Conservation (phyloP, 1,140 invertebrate genomes). For the Odontomachus brunneus region DNA sequence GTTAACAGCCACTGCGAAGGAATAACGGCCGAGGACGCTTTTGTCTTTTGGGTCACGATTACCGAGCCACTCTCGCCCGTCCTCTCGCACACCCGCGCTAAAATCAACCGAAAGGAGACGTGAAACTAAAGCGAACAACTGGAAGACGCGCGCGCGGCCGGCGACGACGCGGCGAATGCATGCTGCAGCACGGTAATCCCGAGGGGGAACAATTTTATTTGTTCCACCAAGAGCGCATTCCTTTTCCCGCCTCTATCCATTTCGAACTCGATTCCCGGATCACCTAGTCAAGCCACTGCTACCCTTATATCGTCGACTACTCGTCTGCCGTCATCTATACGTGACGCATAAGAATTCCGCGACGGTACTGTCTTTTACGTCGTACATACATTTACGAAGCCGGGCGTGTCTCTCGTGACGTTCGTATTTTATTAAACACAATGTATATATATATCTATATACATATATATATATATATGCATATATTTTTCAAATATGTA, state of each 20-base stretch:
- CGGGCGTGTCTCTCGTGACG: background rate
- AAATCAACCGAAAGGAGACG: constrained; percentile 26
- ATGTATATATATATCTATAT: background rate
- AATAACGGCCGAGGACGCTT: constrained; percentile 43
- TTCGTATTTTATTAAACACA: background rate
- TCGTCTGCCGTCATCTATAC: constrained; percentile 44
- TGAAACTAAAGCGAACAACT: constrained; percentile 3
- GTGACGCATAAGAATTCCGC: constrained; percentile 50
- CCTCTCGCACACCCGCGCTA: constrained; percentile 18
- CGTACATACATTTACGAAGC: background rate
- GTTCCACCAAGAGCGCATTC: constrained; percentile 32
- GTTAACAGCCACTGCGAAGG: constrained; percentile 29
- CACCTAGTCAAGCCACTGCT: constrained; percentile 46
- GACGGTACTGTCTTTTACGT: background rate
- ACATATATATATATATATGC: too few species aligned
- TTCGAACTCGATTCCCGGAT: constrained; percentile 46
- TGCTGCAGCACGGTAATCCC: constrained; percentile 58
- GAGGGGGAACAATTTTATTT: constrained; percentile 68
- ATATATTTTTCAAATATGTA: too few species aligned
- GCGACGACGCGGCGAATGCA: constrained; percentile 53
- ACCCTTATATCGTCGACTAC: background rate
- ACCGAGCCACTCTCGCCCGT: background rate
- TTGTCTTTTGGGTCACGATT: constrained; percentile 38
- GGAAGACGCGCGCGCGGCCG: constrained; percentile 23
- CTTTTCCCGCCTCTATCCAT: constrained; percentile 42